A percentile compares a stretch with the other conserved stretches of the same genome.
Conservation (phyloP, 2,113 vertebrate genomes). For the Butorides virescens region DNA sequence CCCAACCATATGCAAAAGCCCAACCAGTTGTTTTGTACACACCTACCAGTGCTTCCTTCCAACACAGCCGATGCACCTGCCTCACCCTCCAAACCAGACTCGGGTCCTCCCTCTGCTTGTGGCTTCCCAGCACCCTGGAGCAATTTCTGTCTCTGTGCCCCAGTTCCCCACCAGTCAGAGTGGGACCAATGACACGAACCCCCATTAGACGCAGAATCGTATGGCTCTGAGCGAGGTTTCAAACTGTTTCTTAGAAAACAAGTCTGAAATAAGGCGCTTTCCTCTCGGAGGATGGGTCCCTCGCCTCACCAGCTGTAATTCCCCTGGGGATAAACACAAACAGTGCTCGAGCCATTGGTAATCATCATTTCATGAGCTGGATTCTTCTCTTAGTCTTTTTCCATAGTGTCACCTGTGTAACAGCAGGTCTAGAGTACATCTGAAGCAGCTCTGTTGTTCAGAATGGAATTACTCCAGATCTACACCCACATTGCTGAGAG, state of each 20-base stretch:
- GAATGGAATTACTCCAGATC: slow-evolving; percentile 37
- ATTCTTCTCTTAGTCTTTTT: not conserved
- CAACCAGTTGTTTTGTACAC: not conserved
- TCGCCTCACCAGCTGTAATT: not conserved
- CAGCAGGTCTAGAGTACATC: not conserved
- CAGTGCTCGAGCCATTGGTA: not conserved
- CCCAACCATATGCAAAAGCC: not conserved
- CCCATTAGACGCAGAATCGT: accelerated
- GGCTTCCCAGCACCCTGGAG: not conserved
- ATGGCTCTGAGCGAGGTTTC: not conserved
- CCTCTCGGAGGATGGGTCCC: not conserved
- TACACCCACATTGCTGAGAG: slow-evolving; percentile 15
- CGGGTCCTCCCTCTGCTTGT: not conserved
- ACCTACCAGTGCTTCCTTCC: not conserved
- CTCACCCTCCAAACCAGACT: not conserved
- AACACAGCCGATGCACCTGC: not conserved
- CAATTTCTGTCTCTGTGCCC: not conserved
- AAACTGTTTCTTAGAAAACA: not conserved
- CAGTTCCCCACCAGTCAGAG: not conserved
- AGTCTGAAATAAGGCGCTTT: not conserved
- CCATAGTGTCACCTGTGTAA: not conserved
- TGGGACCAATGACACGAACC: not conserved
- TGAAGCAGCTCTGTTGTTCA: not conserved
- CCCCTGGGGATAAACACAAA: not conserved
- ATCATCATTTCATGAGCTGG: not conserved